Conservation (phyloP, 2,797 vertebrate species). For the Enteromius thamalakanensis region DNA sequence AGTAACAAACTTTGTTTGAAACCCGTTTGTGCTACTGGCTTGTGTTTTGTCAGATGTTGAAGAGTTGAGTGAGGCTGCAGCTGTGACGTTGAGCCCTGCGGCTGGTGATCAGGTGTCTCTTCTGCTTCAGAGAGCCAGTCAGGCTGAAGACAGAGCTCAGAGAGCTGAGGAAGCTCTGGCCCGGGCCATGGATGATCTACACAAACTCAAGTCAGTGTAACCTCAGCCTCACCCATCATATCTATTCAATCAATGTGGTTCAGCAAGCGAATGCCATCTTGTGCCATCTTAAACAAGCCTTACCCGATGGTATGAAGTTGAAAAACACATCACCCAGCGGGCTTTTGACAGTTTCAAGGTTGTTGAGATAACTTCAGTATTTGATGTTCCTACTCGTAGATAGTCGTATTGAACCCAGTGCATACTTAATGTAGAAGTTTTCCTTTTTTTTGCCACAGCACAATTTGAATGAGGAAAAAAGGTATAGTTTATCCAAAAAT, state of each 20-base stretch:
- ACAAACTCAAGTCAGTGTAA: conserved; percentile 85
- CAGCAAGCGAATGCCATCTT: too few species aligned
- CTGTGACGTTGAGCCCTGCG: not conserved
- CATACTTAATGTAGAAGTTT: not conserved
- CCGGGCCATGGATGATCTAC: conserved; percentile 85
- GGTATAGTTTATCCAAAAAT: not conserved
- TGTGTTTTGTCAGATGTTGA: conserved; percentile 80
- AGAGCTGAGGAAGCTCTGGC: conserved; percentile 82
- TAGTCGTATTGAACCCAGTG: not conserved
- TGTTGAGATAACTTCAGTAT: not conserved
- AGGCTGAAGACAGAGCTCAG: conserved; percentile 79
- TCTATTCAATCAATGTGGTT: not conserved
- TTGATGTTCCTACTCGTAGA: not conserved
- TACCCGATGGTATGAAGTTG: not conserved
- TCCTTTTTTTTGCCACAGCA: not conserved
- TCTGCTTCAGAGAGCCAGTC: conserved; percentile 74
- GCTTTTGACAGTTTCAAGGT: not conserved
- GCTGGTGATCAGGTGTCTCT: conserved; percentile 53
- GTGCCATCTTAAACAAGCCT: not conserved
- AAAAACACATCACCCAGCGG: not conserved
- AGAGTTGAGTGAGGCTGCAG: conserved; percentile 78
- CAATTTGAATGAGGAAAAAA: not conserved
- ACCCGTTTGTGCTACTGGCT: not conserved
- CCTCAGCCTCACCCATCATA: too few species aligned
- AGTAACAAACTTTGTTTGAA: not conserved